Percentiles rank a stretch among this genome's conserved stretches.
phyloP scores from a whole-genome alignment of 2,888 invertebrate species.

The Pyralis farinalis region DNA sequence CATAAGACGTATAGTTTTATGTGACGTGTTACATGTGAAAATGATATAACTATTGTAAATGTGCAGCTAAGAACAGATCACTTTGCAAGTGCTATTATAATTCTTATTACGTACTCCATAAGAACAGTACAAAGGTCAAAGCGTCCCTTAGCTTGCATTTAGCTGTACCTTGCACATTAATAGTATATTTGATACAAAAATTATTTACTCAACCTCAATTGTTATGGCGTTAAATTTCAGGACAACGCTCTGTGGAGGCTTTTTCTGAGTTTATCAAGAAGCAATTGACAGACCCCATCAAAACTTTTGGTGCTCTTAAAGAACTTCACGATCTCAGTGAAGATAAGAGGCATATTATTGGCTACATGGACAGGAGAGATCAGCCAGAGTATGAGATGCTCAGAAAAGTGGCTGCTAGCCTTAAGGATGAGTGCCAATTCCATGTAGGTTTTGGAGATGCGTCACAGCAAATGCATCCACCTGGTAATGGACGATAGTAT shows the following conservation, averaged over 20 bases:
- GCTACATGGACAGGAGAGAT: conserved; percentile 92
- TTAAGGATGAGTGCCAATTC: conserved; percentile 98
- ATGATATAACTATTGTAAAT: no score
- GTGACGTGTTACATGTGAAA: no score
- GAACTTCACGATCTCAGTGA: conserved; percentile 89
- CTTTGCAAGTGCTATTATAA: no score
- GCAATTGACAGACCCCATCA: conserved; percentile 92
- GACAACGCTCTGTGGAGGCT: conserved; percentile 93
- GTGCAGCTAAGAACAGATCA: no score
- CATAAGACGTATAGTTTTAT: no score
- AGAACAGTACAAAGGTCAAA: no score
- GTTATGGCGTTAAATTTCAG: no score
- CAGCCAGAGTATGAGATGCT: conserved; percentile 91
- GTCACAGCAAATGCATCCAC: conserved; percentile 91
- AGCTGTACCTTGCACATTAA: no score
- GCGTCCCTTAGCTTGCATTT: no score
- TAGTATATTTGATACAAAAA: no score
- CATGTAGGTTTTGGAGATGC: conserved; percentile 94
- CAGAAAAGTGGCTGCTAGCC: conserved; percentile 89
- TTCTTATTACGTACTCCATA: no score
- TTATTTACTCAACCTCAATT: no score
- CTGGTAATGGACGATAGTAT: conserved; percentile 66
- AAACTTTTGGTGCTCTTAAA: conserved; percentile 86
- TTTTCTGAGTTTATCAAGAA: conserved; percentile 93
- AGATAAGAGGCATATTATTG: conserved; percentile 93